phyloP scores from a whole-genome alignment of 2,113 vertebrate species.

The Pseudopodoces humilis region DNA sequence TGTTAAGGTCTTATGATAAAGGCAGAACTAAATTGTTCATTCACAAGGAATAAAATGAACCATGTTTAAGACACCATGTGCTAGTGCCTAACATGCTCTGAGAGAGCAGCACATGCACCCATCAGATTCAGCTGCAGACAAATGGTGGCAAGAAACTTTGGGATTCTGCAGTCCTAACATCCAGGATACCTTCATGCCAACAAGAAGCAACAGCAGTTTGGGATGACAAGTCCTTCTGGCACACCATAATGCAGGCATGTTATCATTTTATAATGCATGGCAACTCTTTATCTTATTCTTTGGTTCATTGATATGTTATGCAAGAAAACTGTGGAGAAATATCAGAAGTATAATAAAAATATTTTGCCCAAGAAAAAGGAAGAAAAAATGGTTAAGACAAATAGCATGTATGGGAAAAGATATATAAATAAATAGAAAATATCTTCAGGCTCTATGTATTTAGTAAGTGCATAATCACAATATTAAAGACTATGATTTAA shows the following conservation, averaged over 20 bases:
- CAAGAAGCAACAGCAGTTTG: background rate
- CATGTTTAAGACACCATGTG: background rate
- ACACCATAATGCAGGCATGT: background rate
- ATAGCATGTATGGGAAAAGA: background rate
- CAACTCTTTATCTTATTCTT: background rate
- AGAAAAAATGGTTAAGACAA: background rate
- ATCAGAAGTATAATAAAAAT: background rate
- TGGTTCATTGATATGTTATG: background rate
- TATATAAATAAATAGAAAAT: background rate
- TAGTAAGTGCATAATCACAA: background rate
- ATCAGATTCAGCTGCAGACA: background rate
- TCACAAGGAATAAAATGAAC: background rate
- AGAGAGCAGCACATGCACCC: background rate
- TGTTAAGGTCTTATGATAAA: background rate
- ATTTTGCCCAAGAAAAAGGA: background rate
- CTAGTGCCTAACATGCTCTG: background rate
- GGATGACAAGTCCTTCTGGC: background rate
- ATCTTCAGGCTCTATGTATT: slow-evolving; percentile 11
- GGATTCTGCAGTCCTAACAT: background rate
- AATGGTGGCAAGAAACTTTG: background rate
- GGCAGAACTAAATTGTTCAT: background rate
- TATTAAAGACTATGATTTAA: slow-evolving; percentile 18
- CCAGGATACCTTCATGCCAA: background rate
- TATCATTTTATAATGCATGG: background rate
- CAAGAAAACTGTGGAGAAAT: background rate